A percentile compares a stretch with the other conserved stretches of the same genome.
Evolutionary conservation across 1,140 invertebrate genomes (phyloP).

Genomic region (Pantala flavescens): DNA sequence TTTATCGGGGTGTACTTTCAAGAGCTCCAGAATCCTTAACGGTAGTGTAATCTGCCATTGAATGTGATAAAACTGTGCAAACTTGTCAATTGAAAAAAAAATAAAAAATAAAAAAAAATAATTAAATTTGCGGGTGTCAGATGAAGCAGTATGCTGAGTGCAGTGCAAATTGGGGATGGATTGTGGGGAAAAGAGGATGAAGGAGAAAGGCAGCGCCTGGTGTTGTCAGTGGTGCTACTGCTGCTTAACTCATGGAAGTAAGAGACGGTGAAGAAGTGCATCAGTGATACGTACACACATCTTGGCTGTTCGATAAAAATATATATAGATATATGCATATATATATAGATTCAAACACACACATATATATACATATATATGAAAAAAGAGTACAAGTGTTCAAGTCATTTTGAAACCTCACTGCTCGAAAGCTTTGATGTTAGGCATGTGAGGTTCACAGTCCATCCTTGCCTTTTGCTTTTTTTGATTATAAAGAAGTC

Average conservation of each 20-base stretch:
- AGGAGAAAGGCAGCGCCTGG: conserved; percentile 6
- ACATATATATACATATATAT: neutral
- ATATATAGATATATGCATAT: conserved; percentile 9
- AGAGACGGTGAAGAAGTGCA: conserved; percentile 6
- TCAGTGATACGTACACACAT: conserved; percentile 6
- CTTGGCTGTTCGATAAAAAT: neutral
- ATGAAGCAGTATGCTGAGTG: conserved; percentile 12
- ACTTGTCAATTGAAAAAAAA: conserved; percentile 15
- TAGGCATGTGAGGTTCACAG: conserved; percentile 14
- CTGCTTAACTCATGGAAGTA: neutral
- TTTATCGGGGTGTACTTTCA: conserved; percentile 1
- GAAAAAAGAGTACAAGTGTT: conserved; percentile 16
- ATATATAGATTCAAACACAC: neutral
- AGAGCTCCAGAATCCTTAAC: neutral
- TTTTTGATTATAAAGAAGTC: conserved; percentile 14
- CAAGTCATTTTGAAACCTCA: conserved; percentile 17
- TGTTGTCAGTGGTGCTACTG: conserved; percentile 7
- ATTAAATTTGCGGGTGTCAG: neutral
- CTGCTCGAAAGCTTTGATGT: conserved; percentile 17
- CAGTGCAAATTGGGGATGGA: neutral
- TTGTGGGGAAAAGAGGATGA: neutral
- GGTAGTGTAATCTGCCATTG: conserved; percentile 10
- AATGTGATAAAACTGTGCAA: conserved; percentile 17
- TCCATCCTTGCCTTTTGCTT: conserved; percentile 15
- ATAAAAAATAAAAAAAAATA: neutral